These are phyloP conservation scores for Varanus komodoensis DNA, from an alignment of 2,113 vertebrate genomes.

Conservation along the genomic window DNA sequence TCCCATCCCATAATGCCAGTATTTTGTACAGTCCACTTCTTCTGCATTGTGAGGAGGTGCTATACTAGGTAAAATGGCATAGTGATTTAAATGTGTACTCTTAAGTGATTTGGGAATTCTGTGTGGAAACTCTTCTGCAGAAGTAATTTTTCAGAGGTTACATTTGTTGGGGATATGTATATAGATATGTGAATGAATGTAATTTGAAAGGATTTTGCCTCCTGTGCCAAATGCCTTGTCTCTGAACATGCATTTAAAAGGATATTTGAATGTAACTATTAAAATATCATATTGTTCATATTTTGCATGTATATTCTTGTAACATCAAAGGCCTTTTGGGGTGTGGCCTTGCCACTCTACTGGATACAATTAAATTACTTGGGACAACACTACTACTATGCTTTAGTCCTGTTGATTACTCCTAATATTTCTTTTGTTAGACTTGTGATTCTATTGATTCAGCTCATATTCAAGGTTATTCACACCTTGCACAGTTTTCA, in stretches of 20 bases:
- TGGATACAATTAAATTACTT: conserved; percentile 44
- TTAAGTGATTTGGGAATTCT: not conserved
- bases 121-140: conserved; percentile 36
- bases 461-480: conserved; percentile 32
- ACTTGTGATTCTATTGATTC: conserved; percentile 4
- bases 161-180: conserved; percentile 8
- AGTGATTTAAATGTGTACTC: conserved; percentile 32
- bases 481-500: conserved; percentile 29
- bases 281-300: not conserved
- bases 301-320: not conserved
- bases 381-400: conserved; percentile 21
- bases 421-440: not conserved
- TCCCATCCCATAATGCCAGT: conserved; percentile 44
- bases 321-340: conserved; percentile 27
- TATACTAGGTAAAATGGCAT: conserved; percentile 46
- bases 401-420: conserved; percentile 32
- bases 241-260: conserved; percentile 27
- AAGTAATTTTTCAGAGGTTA: conserved; percentile 37
- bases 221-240: conserved; percentile 33
- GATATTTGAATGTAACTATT: conserved; percentile 1
- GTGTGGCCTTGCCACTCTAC: conserved; percentile 39
- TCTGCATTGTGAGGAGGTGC: conserved; percentile 58
- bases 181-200: conserved; percentile 14
- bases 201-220: conserved; percentile 18
- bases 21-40: conserved; percentile 51